Base-by-base conservation (phyloP, 2,797 vertebrate genomes). In the Enteromius treurensis region DNA sequence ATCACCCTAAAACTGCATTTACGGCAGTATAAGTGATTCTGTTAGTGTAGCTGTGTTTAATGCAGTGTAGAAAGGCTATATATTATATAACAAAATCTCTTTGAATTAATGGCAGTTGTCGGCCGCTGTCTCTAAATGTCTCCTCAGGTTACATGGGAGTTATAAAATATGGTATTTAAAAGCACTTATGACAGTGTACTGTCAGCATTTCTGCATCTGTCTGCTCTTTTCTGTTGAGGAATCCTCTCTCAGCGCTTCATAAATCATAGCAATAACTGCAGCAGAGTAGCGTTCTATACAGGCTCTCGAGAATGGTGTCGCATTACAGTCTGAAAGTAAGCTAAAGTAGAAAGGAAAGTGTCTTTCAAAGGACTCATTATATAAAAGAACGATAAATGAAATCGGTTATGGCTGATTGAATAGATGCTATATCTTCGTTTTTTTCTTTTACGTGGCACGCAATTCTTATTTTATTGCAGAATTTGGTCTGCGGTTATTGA, bases 191-290 rank as follows among this genome's bases (percentile, higher is more conserved):
- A 77, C 49, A 17, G 47, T 55, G n/a, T 67, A 21, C 65, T 68
- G 71, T 84, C 67, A 62, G 67, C 73, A 65, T 70, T 77, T 84
- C 73, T 80, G 77, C 77, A 40, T 82, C 80, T 65, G 60, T 51
- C 80, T 53, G 32, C 62, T 68, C 45, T 49, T 74, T 73, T 51
- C 58, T 55, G 37, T 77, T 77, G 37, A 77, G 34, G 19, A 77
- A 77, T 77, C 47, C 45, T 68, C 21, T 82, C 23, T 77, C 62
- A 83, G 64, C 81, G 60, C 73, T 69, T 70, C 37, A 77, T 83
- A 83, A 70, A 77, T 83, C 81, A 77, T 64, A 77, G 51, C 4
- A 37, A 77, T 83, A 37, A 69, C 49, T 32, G 65, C 4, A 17
- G 15, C 75, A 83, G 65, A 81, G 69, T 42, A 37, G 45, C 21